These are phyloP conservation scores for Petroica traversi DNA, from an alignment of 2,113 vertebrate species.

Conservation along the genomic window DNA sequence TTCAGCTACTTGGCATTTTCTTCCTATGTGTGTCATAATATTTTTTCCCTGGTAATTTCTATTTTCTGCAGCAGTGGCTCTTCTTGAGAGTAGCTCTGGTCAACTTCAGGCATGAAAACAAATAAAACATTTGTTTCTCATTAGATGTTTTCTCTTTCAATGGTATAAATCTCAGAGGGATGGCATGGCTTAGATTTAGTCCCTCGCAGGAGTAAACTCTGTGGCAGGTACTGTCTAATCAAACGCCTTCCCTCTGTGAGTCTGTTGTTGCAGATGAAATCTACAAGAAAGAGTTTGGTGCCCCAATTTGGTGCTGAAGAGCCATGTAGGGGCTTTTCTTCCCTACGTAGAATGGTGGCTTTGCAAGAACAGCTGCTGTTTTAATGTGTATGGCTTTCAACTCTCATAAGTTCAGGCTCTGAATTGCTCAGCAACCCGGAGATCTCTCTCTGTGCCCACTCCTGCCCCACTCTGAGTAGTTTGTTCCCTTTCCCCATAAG, in stretches of 20 bases:
- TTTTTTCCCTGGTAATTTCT: constrained; percentile 6
- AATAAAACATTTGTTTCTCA: constrained; percentile 23
- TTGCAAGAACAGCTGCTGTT: not conserved
- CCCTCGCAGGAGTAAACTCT: not conserved
- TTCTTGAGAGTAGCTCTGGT: not conserved
- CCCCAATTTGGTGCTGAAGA: not conserved
- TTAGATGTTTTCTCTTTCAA: not conserved
- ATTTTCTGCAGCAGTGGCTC: not conserved
- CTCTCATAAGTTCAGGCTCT: not conserved
- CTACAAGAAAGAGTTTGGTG: not conserved
- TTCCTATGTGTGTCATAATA: not conserved
- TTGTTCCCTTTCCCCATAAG: not conserved
- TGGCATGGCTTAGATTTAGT: not conserved
- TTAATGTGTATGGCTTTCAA: not conserved
- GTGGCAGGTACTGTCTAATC: not conserved
- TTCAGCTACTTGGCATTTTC: not conserved
- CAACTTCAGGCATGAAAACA: not conserved
- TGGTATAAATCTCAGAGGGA: not conserved
- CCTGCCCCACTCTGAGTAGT: accelerated
- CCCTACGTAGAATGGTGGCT: not conserved
- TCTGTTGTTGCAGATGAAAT: not conserved
- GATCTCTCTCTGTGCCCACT: not conserved
- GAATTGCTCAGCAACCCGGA: not conserved
- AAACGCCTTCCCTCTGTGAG: not conserved
- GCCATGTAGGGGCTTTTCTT: accelerated